Evolutionary conservation across 1,140 invertebrate species (phyloP).

Genomic region (Stegodyphus dumicola): DNA sequence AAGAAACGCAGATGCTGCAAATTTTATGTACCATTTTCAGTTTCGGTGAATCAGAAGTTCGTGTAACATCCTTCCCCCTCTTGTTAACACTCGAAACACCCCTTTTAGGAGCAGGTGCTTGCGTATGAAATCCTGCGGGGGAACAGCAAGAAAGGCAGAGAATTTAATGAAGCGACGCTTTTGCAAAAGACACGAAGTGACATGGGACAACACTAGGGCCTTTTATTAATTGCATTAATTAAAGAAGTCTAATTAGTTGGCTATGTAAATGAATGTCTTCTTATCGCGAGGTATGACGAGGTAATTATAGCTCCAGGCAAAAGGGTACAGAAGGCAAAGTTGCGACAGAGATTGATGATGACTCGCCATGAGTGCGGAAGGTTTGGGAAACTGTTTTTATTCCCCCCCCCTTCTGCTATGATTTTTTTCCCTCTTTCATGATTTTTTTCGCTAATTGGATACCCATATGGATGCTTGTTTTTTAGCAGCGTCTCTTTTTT

Average conservation of each 20-base stretch:
- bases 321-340: not conserved
- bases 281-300: conserved; percentile 52
- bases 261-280: conserved; percentile 60
- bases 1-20: no score
- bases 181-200: conserved; percentile 52
- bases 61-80: no score
- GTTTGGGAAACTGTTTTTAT: no score
- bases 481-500: no score
- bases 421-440: no score
- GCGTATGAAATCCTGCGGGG: not conserved
- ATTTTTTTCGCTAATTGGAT: no score
- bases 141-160: not conserved
- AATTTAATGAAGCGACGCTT: conserved; percentile 50
- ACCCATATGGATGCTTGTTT: no score
- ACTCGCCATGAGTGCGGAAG: not conserved
- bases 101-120: not conserved
- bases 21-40: no score
- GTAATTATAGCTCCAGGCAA: conserved; percentile 43
- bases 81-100: not conserved
- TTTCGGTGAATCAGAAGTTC: no score
- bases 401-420: no score
- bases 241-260: conserved; percentile 58
- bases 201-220: conserved; percentile 41
- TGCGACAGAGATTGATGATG: conserved; percentile 27
- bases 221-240: conserved; percentile 61